phyloP scores from a whole-genome alignment of 2,888 invertebrate genomes.

The Calliphora vomitoria region DNA sequence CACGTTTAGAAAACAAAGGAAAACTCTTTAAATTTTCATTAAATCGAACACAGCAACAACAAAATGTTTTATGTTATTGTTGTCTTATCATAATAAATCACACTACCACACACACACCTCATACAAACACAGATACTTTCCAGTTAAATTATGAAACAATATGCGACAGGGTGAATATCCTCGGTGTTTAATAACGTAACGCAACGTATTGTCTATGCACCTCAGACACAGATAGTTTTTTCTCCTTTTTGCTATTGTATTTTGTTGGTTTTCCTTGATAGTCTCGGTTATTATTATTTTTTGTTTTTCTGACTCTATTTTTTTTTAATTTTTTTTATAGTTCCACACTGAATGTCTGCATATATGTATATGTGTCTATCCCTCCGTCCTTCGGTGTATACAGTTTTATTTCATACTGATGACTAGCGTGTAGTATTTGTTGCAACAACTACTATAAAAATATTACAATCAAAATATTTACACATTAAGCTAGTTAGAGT shows the following conservation, averaged over 20 bases:
- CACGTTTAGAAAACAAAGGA: constrained; percentile 15
- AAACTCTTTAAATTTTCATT: constrained; percentile 51
- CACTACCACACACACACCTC: background rate
- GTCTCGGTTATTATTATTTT: constrained; percentile 23
- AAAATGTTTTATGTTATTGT: constrained; percentile 31
- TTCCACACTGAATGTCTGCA: constrained; percentile 23
- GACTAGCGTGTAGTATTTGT: constrained; percentile 2
- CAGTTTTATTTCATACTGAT: constrained; percentile 14
- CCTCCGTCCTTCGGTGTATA: background rate
- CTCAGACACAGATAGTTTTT: constrained; percentile 15
- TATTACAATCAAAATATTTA: background rate
- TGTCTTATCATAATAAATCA: constrained; percentile 58
- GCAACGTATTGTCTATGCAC: constrained; percentile 5
- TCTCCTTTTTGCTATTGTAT: background rate
- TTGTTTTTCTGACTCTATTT: constrained; percentile 10
- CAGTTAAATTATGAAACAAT: constrained; percentile 49
- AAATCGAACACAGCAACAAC: background rate
- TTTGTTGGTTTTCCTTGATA: constrained; percentile 35
- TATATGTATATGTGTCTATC: background rate
- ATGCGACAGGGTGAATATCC: constrained; percentile 55
- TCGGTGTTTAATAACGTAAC: constrained; percentile 41
- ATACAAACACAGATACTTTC: constrained; percentile 1
- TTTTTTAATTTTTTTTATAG: constrained; percentile 39
- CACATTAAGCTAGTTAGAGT: background rate
- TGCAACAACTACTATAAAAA: background rate